phyloP scores from a whole-genome alignment of 1,140 invertebrate genomes.

The Pogonus chalceus region DNA sequence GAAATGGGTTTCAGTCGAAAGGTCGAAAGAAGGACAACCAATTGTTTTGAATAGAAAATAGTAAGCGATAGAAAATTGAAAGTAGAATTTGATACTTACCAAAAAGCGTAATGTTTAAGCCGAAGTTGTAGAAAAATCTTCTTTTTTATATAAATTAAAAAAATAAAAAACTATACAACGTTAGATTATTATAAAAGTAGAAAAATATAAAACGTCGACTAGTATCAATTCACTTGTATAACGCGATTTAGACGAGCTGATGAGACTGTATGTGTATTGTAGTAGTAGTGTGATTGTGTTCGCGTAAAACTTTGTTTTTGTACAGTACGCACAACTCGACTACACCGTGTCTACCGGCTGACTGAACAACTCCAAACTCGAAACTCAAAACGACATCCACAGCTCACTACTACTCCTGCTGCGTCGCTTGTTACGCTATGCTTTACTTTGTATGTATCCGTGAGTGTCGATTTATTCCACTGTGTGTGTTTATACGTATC shows the following conservation, averaged over 20 bases:
- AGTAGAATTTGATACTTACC: neutral
- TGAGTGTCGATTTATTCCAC: neutral
- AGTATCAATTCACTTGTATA: neutral
- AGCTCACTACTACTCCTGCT: no score
- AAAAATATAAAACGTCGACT: constrained; percentile 7
- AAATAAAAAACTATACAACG: constrained; percentile 7
- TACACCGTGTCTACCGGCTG: constrained; percentile 1
- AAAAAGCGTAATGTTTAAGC: constrained; percentile 6
- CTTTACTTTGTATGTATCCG: no score
- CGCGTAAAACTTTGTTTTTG: neutral
- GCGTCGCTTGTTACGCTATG: no score
- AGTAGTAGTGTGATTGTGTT: neutral
- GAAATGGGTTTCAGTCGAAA: no score
- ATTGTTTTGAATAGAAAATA: no score
- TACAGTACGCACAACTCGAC: neutral
- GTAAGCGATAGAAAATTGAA: neutral
- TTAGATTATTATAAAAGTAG: constrained; percentile 8
- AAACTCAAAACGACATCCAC: no score
- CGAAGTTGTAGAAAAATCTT: constrained; percentile 7
- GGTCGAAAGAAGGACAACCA: no score
- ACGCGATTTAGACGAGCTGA: neutral
- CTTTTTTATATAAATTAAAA: constrained; percentile 4
- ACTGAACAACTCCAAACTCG: neutral
- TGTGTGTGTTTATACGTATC: neutral
- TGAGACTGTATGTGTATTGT: neutral